Base-by-base conservation (phyloP, 2,113 vertebrate genomes). In the Echinops telfairi region DNA sequence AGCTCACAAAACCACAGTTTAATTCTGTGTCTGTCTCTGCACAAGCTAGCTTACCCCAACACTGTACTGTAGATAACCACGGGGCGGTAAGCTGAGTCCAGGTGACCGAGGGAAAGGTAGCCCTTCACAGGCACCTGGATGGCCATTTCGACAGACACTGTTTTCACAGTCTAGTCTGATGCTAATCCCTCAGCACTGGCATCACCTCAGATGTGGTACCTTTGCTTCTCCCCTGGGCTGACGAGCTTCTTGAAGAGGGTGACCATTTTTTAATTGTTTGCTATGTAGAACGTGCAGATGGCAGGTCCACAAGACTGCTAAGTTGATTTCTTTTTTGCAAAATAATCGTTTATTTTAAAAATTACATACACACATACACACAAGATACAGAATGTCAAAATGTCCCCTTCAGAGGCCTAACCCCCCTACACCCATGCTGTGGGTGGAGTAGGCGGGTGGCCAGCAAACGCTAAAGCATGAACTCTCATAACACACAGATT, bases 291-390 rank as follows among this genome's bases (percentile, higher is more conserved):
- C 33, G 1, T 19, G 53, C 1, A 22, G 0, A 0, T 23, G 60
- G 33, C 31, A 53, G 17, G 43, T 57, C 14, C 36, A 57, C 19
- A 36, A 11, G 20, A 53, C 9, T 22, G 23, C 20, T 36, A 64
- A 83, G 20, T 27, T 68, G 33, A 64, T 7, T 88, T 47, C 10
- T n/a, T 89, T 73, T 57, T 43, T 10, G n/a, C 6, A 84, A 90
- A 43, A 57, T 75, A 33, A 88, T 57, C 75, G 43, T 87, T 64
- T 86, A 53, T 22, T 33, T 76, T 81, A 62, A 88, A 93, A 19
- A 62, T 62, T 62, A 53, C 47, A 53, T 53, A 53, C 47, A 53
- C 47, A 53, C 47, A 53, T 53, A 53, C 47, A 53, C 47, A 53
- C 47, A 53, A 53, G 47, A 53, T 53, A 53, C 47, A 53, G 10